Percentiles rank a stretch among this genome's conserved stretches.
Conservation (phyloP, 2,888 invertebrate genomes). For the Chaetoderma sp. region DNA sequence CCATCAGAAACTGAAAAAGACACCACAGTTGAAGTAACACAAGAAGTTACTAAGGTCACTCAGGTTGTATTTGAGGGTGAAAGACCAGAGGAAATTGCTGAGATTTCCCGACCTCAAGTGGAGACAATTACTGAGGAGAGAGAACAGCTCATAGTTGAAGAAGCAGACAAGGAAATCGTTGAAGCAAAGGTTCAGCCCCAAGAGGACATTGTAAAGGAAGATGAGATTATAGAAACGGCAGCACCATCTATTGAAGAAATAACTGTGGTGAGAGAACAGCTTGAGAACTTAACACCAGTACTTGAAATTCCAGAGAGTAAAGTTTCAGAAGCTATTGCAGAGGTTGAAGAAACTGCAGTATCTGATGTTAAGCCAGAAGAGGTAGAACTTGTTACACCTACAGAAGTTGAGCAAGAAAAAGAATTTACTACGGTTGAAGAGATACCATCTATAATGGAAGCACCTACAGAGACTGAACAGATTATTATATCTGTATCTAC, state of each 20-base stretch:
- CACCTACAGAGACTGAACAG: no score
- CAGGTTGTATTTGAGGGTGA: neutral
- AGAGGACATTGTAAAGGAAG: no score
- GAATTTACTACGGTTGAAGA: conserved; percentile 2
- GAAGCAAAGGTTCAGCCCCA: no score
- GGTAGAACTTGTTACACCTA: conserved; percentile 3
- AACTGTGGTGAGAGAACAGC: neutral
- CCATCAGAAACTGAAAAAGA: neutral
- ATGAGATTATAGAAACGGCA: no score
- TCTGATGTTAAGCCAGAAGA: conserved; percentile 1
- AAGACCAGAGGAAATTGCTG: neutral
- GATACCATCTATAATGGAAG: neutral
- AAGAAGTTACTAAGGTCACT: neutral
- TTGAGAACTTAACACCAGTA: no score
- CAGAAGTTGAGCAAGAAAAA: neutral
- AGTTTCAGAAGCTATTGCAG: conserved; percentile 4
- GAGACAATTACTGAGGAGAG: neutral
- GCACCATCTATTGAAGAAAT: neutral
- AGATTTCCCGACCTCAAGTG: neutral
- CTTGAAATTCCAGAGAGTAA: conserved; percentile 1
- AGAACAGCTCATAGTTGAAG: neutral
- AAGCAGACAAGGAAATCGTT: neutral
- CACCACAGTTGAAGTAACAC: neutral
- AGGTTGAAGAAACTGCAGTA: conserved; percentile 1
- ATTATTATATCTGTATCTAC: neutral